Conservation (phyloP, 2,797 vertebrate genomes). For the Poliocrania exsul region DNA sequence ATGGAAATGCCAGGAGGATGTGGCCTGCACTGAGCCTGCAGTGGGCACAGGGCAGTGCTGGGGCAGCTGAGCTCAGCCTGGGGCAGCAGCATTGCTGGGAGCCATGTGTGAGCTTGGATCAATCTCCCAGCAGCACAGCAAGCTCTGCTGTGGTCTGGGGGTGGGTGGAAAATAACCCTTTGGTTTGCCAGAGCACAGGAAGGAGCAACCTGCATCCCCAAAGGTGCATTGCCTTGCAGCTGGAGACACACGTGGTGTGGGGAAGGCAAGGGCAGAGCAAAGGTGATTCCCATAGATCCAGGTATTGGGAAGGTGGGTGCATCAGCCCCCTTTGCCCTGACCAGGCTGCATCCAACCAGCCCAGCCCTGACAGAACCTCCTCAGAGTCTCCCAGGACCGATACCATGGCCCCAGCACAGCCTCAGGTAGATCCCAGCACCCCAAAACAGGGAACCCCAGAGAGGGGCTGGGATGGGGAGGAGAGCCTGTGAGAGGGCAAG, state of each 20-base stretch:
- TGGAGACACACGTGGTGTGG: neutral
- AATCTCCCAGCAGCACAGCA: neutral
- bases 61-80: neutral
- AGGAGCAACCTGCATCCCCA: neutral
- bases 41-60: rapidly evolving
- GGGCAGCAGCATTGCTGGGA: neutral
- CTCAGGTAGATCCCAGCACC: rapidly evolving
- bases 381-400: rapidly evolving
- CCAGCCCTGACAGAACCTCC: neutral
- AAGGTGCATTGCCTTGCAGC: rapidly evolving
- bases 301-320: neutral
- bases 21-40: rapidly evolving
- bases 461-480: neutral
- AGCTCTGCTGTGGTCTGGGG: neutral
- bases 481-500: neutral
- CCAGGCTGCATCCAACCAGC: neutral
- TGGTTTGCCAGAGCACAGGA: neutral
- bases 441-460: neutral
- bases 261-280: neutral
- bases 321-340: neutral
- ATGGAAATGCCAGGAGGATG: rapidly evolving
- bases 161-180: neutral
- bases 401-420: neutral
- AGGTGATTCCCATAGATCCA: neutral
- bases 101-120: neutral